phyloP scores from a whole-genome alignment of 2,888 invertebrate genomes.

The Drosophila barbarae region DNA sequence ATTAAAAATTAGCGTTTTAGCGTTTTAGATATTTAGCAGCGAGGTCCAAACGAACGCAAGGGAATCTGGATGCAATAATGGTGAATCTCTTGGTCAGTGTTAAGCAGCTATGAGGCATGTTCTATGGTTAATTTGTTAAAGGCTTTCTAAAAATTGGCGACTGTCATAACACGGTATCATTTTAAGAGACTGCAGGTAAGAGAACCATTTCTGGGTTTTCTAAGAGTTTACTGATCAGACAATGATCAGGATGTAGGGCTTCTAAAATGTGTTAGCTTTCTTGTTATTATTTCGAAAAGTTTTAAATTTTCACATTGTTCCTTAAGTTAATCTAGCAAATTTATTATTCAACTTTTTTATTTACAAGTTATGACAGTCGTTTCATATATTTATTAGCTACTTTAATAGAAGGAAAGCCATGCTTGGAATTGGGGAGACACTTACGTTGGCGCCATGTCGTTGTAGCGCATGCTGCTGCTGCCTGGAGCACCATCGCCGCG shows the following conservation, averaged over 20 bases:
- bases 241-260: no score
- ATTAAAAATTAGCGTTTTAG: conserved; percentile 50
- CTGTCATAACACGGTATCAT: background rate
- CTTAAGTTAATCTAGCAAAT: background rate
- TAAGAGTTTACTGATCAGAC: no score
- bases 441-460: conserved; percentile 93
- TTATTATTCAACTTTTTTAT: background rate
- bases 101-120: conserved; percentile 8
- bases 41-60: conserved; percentile 28
- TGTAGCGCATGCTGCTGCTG: conserved; percentile 86
- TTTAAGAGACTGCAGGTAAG: background rate
- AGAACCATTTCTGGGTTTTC: background rate
- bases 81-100: conserved; percentile 3
- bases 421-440: conserved; percentile 77
- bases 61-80: conserved; percentile 14
- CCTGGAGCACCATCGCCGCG: conserved; percentile 80
- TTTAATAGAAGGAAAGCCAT: background rate
- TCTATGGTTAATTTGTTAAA: background rate
- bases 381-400: background rate
- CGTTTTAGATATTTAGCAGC: conserved; percentile 26
- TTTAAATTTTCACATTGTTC: no score
- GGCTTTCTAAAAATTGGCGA: background rate
- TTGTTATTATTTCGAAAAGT: no score
- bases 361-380: conserved; percentile 1
- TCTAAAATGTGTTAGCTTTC: no score